Conservation (phyloP, 1,140 invertebrate genomes). For the Ostrea denselamellosa region DNA sequence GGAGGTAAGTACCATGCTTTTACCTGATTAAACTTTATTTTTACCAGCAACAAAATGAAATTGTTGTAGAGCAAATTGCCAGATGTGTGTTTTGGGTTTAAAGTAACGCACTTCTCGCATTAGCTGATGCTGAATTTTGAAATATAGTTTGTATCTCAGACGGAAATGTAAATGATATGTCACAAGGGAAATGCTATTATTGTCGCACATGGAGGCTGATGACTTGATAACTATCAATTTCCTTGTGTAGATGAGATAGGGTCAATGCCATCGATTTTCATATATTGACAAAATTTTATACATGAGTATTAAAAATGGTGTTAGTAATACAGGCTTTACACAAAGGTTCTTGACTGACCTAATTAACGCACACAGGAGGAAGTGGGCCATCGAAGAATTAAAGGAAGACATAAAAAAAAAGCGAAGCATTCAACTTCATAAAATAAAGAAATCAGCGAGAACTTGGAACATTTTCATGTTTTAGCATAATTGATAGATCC, state of each 20-base stretch:
- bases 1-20: not conserved
- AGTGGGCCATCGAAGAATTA: not conserved
- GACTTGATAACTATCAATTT: too few relatives aligned
- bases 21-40: not conserved
- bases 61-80: not conserved
- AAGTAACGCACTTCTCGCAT: not conserved
- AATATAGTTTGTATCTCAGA: not conserved
- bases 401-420: not conserved
- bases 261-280: too few relatives aligned
- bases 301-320: not conserved
- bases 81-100: not conserved
- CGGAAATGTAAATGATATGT: not conserved
- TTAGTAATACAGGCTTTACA: not conserved
- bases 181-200: not conserved
- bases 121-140: not conserved
- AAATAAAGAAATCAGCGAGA: too few relatives aligned
- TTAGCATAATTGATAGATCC: too few relatives aligned
- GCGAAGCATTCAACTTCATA: too few relatives aligned
- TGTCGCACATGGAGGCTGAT: not conserved
- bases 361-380: not conserved
- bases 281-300: too few relatives aligned
- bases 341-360: not conserved
- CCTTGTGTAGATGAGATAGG: too few relatives aligned
- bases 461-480: too few relatives aligned
- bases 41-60: not conserved